Base-by-base conservation (phyloP, 1,140 invertebrate genomes). In the Hyposmocoma kahamanoa region DNA sequence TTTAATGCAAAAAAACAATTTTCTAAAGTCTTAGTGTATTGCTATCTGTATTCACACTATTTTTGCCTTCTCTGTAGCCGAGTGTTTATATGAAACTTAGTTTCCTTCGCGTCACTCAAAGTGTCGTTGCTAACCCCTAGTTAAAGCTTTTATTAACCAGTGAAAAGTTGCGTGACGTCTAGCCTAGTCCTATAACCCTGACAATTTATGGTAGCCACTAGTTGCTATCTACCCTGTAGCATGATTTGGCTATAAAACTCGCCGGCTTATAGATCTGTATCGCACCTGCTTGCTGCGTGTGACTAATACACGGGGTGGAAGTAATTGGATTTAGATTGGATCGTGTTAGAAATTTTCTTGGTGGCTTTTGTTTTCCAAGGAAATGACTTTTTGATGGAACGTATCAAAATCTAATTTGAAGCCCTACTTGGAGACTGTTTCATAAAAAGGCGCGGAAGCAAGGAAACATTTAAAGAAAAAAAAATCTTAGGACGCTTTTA, bases 311-410 rank as follows among this genome's bases (percentile, higher is more conserved):
- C 63, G 63, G 61, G 69, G 67, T 71, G 64, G 51, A 59, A 60
- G 70, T 80, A 83, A 83, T 83, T 80, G 73, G 72, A 80, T 74
- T 84, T 78, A 78, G 75, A 84, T 84, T 79, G 77, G 70, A 74
- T 73, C 71, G 60, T 75, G 78, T 81, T 78, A 76, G 67, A 74
- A 76, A 71, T 72, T 76, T 80, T 76, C 77, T 69, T 67, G 53
- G 54, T 67, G 57, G 58, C 67, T 77, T n/a, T 74, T 74, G 76
- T 74, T 80, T 73, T 67, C 56, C 57, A 52, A 50, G 61, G 57
- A 78, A 83, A 83, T 70, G 55, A 77, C 62, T 72, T 76, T 82
- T 80, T 83, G 75, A 83, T 83, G 67, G 62, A 55, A 61, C 64
- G 46, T 66, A 80, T 83, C 72, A 75, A 75, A 83, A 72, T 68